A percentile compares a stretch with the other conserved stretches of the same genome.
Conservation (phyloP, 1,140 invertebrate species). For the Drosophila athabasca region DNA sequence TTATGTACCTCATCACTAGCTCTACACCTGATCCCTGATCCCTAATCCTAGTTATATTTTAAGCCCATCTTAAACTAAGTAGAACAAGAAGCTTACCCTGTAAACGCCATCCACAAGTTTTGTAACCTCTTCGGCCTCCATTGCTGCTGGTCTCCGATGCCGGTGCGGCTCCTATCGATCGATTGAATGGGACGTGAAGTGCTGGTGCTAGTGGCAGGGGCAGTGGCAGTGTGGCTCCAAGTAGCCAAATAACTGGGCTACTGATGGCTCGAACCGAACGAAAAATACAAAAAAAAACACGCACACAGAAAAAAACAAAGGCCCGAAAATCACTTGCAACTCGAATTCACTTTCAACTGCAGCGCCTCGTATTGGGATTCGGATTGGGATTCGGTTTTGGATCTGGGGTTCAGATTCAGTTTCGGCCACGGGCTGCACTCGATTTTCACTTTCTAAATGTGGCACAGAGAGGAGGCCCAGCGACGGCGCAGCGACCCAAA, state of each 20-base stretch:
- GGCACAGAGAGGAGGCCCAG: slow-evolving; percentile 30
- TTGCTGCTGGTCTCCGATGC: slow-evolving; percentile 68
- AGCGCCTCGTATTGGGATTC: slow-evolving; percentile 24
- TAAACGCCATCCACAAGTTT: slow-evolving; percentile 95
- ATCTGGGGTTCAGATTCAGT: not conserved
- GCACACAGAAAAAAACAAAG: not conserved
- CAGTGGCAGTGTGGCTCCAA: slow-evolving; percentile 8
- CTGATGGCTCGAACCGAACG: slow-evolving; percentile 25
- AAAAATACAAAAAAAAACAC: not conserved
- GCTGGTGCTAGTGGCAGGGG: not conserved
- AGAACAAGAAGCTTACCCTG: slow-evolving; percentile 87
- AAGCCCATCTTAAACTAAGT: not conserved
- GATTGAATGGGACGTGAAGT: slow-evolving; percentile 25
- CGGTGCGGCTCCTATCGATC: slow-evolving; percentile 32
- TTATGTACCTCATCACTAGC: no score
- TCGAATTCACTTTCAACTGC: slow-evolving; percentile 75
- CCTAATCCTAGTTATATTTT: no score
- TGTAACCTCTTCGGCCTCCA: slow-evolving; percentile 95
- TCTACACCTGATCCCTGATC: no score
- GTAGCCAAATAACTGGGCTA: slow-evolving; percentile 42
- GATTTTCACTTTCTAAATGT: slow-evolving; percentile 81
- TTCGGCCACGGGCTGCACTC: slow-evolving; percentile 53
- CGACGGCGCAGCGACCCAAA: slow-evolving; percentile 5
- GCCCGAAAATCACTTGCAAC: slow-evolving; percentile 31
- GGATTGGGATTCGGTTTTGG: not conserved